Percentiles rank a stretch among this genome's conserved stretches.
Evolutionary conservation across 2,797 vertebrate genomes (phyloP).

Genomic region (Tragopan temminckii): DNA sequence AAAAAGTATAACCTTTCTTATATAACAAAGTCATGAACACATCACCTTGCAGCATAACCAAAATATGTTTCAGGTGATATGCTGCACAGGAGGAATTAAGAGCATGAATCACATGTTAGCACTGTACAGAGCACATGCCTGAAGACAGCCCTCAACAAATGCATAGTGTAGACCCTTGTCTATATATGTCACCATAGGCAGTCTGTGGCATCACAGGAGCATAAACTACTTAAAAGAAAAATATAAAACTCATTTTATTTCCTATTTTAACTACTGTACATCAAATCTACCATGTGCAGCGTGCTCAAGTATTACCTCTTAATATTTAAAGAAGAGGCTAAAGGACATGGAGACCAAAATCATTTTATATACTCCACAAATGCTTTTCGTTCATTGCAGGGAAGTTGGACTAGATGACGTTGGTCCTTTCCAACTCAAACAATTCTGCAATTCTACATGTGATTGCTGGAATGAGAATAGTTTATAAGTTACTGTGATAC

Average conservation of each 20-base stretch:
- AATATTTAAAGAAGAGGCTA: not conserved
- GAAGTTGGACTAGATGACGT: not conserved
- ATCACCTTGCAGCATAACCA: not conserved
- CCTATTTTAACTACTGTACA: not conserved
- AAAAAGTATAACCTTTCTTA: not conserved
- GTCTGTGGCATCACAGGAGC: not conserved
- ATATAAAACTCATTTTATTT: not conserved
- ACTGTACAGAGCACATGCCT: not conserved
- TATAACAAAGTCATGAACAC: not conserved
- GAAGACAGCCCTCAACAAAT: not conserved
- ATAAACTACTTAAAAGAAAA: not conserved
- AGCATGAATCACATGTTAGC: slow-evolving; percentile 5
- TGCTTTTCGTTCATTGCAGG: not conserved
- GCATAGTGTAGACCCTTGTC: not conserved
- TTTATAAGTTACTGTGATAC: not conserved
- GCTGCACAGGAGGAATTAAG: not conserved
- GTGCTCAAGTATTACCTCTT: not conserved
- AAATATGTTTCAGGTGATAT: not conserved
- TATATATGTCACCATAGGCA: not conserved
- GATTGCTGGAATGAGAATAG: not conserved
- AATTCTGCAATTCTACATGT: not conserved
- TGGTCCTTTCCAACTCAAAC: not conserved
- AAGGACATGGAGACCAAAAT: not conserved
- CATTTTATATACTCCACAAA: not conserved
- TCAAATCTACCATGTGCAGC: not conserved